Base-by-base conservation (phyloP, 1,140 invertebrate genomes). In the Aphelenchoides besseyi region DNA sequence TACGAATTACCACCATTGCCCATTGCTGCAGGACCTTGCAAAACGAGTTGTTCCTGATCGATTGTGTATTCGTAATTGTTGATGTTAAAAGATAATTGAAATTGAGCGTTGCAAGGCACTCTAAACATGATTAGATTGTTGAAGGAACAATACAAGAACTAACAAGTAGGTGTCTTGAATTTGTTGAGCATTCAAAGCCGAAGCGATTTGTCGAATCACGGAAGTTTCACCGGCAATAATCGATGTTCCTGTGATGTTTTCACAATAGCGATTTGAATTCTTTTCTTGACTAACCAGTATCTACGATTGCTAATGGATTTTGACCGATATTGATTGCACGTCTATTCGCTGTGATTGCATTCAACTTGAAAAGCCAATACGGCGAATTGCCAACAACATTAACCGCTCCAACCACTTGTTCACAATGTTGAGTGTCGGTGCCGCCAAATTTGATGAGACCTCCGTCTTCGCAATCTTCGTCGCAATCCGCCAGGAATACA, bases 391-490 rank as follows among this genome's bases (percentile, higher is more conserved):
- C 32, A 53, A 66, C 36, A 18, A 66, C 32, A 0, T 33, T 12
- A 2, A 29, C 28, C 32, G 30, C 18, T 1, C 63, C 63, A 18
- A 55, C 32, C n/a, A 66, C 36, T 1, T 16, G 12, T 0, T 66
- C 32, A 3, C 63, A 66, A 3, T 66, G 35, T 12, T 29, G 16
- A 28, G n/a, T 66, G 30, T 66, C 63, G 12, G 36, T 12, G 12
- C 63, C 63, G 63, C 63, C 63, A 33, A 66, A 66, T 37, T 33
- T 66, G 32, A 66, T 66, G 12, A 66, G 12, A 29, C 63, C 63
- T 18, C 63, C 63, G 41, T 66, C 32, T 18, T 66, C 63, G 63
- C 63, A 66, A 32, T 66, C 36, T 26, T 30, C 16, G 1, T 33
- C 36, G 32, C 63, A 66, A 2, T 66, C 36, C 12, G 30, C 32